Conservation (phyloP, 2,797 vertebrate genomes). For the Anisognathus igniventris region DNA sequence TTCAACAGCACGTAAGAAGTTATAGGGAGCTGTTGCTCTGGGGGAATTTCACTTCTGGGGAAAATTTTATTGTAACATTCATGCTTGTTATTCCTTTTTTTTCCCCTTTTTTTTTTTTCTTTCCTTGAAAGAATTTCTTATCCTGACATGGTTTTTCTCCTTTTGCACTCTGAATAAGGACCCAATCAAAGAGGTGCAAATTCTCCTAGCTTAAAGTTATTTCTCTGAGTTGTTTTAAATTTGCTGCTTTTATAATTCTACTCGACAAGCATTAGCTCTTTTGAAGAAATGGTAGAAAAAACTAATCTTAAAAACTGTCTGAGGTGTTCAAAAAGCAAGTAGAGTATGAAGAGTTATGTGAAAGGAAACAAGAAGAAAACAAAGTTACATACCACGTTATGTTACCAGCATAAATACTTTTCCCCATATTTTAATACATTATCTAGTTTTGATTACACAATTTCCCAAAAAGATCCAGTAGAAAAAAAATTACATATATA, state of each 20-base stretch:
- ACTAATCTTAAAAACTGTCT: not conserved
- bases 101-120: not conserved
- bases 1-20: not conserved
- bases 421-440: not conserved
- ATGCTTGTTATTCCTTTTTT: not conserved
- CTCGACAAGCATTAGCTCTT: not conserved
- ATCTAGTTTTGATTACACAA: not conserved
- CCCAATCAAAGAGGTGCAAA: not conserved
- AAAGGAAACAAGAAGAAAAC: not conserved
- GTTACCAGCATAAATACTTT: not conserved
- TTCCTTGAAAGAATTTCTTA: not conserved
- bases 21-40: not conserved
- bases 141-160: not conserved
- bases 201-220: not conserved
- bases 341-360: not conserved
- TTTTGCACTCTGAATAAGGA: not conserved
- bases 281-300: not conserved
- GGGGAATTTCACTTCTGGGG: not conserved
- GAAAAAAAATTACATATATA: not conserved
- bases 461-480: not conserved
- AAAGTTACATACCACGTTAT: not conserved
- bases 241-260: not conserved
- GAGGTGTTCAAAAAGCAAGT: not conserved
- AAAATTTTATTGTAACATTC: not conserved
- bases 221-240: not conserved